Conservation (phyloP, 1,140 invertebrate genomes). For the Drosophila pseudoananassae region DNA sequence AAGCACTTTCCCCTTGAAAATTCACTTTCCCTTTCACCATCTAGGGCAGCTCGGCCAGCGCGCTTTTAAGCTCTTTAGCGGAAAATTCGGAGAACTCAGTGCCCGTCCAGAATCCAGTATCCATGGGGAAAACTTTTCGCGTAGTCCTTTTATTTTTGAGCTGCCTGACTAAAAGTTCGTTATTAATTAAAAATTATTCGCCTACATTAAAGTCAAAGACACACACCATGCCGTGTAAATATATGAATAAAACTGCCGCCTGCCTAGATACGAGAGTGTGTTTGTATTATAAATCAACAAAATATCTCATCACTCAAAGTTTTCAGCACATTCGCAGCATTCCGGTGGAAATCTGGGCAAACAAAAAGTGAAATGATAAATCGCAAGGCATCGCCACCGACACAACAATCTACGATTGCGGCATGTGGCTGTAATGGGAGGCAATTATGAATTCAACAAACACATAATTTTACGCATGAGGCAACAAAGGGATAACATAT, state of each 20-base stretch:
- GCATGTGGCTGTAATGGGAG: slow-evolving; percentile 59
- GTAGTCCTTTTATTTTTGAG: slow-evolving; percentile 10
- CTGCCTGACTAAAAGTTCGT: slow-evolving; percentile 12
- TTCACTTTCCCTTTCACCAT: slow-evolving; percentile 33
- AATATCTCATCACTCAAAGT: slow-evolving; percentile 52
- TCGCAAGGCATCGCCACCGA: slow-evolving; percentile 28
- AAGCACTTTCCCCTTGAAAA: slow-evolving; percentile 40
- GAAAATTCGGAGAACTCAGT: slow-evolving; percentile 13
- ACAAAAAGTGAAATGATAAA: slow-evolving; percentile 59
- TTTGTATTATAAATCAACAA: slow-evolving; percentile 57
- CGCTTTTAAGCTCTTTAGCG: slow-evolving; percentile 37
- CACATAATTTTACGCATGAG: slow-evolving; percentile 65
- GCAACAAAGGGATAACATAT: slow-evolving; percentile 62
- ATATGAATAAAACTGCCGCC: not conserved
- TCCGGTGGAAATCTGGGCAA: slow-evolving; percentile 26
- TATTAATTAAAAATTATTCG: slow-evolving; percentile 52
- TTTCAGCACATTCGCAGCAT: slow-evolving; percentile 49
- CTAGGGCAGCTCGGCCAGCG: not conserved
- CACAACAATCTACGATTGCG: slow-evolving; percentile 44
- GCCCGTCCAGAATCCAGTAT: slow-evolving; percentile 1
- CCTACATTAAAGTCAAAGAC: slow-evolving; percentile 35
- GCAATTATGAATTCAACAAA: slow-evolving; percentile 66
- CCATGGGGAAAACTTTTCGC: slow-evolving; percentile 21
- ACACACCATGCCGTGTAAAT: not conserved
- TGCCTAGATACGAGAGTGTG: slow-evolving; percentile 1